These are phyloP conservation scores for Carposina sasakii DNA, from an alignment of 1,140 invertebrate species.

Conservation along the genomic window DNA sequence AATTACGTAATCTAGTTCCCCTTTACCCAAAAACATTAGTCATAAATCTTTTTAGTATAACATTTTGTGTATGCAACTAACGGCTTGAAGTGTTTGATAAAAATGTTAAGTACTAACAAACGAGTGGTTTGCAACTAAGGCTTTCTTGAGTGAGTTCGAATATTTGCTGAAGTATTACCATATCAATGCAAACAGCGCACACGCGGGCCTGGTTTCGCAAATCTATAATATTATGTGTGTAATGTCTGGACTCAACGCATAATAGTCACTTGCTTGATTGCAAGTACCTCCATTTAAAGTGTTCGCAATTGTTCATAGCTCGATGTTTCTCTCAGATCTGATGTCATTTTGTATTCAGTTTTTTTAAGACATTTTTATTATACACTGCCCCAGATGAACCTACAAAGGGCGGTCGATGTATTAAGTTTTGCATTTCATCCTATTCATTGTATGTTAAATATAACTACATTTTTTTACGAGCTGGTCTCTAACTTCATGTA, in stretches of 20 bases:
- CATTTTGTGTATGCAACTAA: slow-evolving; percentile 62
- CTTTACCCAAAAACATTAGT: slow-evolving; percentile 45
- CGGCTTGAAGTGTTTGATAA: slow-evolving; percentile 51
- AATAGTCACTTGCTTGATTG: slow-evolving; percentile 30
- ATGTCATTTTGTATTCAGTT: background rate
- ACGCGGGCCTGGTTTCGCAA: slow-evolving; percentile 63
- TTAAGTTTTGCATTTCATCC: slow-evolving; percentile 57
- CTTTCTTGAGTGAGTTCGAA: slow-evolving; percentile 37
- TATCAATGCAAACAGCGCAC: too few relatives aligned
- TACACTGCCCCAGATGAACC: background rate
- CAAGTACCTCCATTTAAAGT: too few relatives aligned
- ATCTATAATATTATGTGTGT: slow-evolving; percentile 47
- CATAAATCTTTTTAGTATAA: slow-evolving; percentile 38
- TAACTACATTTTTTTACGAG: slow-evolving; percentile 53
- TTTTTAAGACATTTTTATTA: background rate
- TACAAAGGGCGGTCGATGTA: slow-evolving; percentile 33
- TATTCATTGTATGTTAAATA: slow-evolving; percentile 47
- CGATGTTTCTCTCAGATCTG: slow-evolving; percentile 1
- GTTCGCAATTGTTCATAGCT: too few relatives aligned
- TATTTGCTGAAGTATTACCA: slow-evolving; percentile 22
- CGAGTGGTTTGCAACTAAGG: slow-evolving; percentile 59
- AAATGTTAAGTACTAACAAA: slow-evolving; percentile 57
- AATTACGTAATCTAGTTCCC: slow-evolving; percentile 49
- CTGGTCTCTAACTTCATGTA: slow-evolving; percentile 67
- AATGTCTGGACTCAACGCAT: slow-evolving; percentile 44